Evolutionary conservation across 2,797 vertebrate species (phyloP).

Genomic region (Spheniscus humboldti): DNA sequence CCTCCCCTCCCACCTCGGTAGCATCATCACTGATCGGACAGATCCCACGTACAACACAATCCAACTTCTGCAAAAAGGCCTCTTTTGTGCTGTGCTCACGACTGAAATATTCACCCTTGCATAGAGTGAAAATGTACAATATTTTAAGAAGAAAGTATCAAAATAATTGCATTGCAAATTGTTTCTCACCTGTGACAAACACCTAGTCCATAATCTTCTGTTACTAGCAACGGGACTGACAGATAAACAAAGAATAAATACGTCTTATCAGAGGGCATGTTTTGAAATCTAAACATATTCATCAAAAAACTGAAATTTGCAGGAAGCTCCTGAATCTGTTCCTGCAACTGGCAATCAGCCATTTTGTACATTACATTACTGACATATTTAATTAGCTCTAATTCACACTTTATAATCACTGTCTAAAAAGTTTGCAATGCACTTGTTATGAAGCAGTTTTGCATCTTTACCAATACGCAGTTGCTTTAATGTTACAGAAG

Average conservation of each 20-base stretch:
- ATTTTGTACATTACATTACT: conserved; percentile 5
- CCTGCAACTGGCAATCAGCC: neutral
- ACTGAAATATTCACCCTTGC: neutral
- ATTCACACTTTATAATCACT: conserved; percentile 31
- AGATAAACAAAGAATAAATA: neutral
- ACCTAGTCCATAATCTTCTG: neutral
- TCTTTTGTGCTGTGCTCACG: neutral
- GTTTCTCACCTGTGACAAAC: neutral
- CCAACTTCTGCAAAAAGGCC: too few relatives aligned
- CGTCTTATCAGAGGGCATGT: neutral
- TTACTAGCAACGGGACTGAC: neutral
- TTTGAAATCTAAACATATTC: neutral
- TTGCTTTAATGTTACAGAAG: neutral
- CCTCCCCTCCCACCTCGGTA: accelerated
- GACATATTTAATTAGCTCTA: conserved; percentile 30
- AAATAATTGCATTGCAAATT: neutral
- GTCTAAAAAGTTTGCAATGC: neutral
- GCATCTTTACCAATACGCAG: neutral
- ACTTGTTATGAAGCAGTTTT: neutral
- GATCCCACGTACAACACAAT: neutral
- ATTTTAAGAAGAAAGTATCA: neutral
- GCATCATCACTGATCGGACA: accelerated
- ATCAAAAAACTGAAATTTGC: conserved; percentile 9
- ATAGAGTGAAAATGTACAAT: accelerated
- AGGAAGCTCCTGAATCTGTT: conserved; percentile 10